phyloP scores from a whole-genome alignment of 2,113 vertebrate genomes.

The Piprites chloris region DNA sequence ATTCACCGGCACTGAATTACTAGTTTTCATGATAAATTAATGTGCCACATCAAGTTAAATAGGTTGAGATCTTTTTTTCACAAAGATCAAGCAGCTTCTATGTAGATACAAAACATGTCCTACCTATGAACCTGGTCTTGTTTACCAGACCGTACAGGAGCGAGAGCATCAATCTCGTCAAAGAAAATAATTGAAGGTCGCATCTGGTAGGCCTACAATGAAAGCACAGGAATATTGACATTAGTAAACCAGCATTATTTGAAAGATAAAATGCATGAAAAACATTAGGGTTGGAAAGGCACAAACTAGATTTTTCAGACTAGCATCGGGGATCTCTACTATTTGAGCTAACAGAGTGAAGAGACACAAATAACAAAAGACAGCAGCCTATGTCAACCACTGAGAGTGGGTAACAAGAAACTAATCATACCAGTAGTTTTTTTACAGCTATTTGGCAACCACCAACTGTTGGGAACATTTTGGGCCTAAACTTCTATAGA shows the following conservation, averaged over 20 bases:
- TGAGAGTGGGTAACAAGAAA: neutral
- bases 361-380: accelerated
- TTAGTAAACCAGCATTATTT: neutral
- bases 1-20: neutral
- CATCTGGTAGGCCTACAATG: slow-evolving; percentile 88
- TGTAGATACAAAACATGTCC: neutral
- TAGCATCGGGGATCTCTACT: neutral
- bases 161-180: slow-evolving; percentile 93
- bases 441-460: neutral
- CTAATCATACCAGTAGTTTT: neutral
- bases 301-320: neutral
- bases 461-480: too few relatives aligned
- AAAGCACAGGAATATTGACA: neutral
- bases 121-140: slow-evolving; percentile 96
- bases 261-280: neutral
- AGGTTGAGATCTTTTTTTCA: neutral
- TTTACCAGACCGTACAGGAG: slow-evolving; percentile 88
- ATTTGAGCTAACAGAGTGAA: neutral
- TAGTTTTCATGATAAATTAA: neutral
- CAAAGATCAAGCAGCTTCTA: neutral
- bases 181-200: slow-evolving; percentile 94
- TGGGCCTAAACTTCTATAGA: too few relatives aligned
- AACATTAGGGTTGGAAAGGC: neutral
- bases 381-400: neutral
- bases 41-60: neutral